Conservation (phyloP, 2,113 vertebrate species). For the Lepisosteus oculatus region DNA sequence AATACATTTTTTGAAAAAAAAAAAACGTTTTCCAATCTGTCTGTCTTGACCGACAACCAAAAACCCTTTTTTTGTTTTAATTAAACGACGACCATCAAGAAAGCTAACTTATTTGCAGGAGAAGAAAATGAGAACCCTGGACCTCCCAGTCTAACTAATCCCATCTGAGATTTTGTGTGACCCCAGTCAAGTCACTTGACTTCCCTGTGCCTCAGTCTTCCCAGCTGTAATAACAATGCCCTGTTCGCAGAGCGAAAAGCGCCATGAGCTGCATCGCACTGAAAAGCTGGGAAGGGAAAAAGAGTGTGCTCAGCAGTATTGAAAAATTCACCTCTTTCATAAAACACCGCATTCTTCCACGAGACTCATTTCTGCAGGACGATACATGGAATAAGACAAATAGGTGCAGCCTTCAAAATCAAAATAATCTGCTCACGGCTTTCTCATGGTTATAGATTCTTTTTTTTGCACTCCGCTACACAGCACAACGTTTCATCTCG, state of each 20-base stretch:
- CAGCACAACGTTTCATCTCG: background rate
- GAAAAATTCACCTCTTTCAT: no score
- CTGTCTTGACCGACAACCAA: background rate
- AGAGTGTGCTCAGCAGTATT: no score
- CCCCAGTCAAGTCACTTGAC: conserved; percentile 4
- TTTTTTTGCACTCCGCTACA: background rate
- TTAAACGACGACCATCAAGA: conserved; percentile 1
- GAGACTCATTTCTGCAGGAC: no score
- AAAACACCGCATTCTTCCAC: no score
- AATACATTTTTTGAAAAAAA: background rate
- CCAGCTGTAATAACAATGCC: conserved; percentile 11
- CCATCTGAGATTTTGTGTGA: background rate
- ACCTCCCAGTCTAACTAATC: conserved; percentile 9
- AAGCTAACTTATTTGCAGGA: background rate
- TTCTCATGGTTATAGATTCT: no score
- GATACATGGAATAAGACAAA: no score
- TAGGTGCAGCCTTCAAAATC: no score
- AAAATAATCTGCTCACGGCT: no score
- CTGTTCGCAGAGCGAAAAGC: no score
- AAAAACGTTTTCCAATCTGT: background rate
- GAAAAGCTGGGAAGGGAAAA: no score
- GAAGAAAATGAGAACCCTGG: conserved; percentile 5
- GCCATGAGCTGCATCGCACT: no score
- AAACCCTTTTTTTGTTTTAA: conserved; percentile 6
- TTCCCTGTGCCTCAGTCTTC: background rate